phyloP scores from a whole-genome alignment of 2,888 invertebrate genomes.

The Mythimna lalbum region DNA sequence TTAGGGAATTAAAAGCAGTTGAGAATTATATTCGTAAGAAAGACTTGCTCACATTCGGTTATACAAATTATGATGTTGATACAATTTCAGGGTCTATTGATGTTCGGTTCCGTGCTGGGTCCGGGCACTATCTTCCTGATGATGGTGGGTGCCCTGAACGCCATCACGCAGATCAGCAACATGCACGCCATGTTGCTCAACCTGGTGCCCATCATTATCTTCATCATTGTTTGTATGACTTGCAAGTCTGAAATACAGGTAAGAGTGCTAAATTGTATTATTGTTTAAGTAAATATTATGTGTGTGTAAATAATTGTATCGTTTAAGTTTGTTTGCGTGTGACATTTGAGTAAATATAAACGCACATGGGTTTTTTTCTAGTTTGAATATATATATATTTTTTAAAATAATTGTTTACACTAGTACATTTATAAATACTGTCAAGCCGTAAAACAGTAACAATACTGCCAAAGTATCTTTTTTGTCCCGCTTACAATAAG shows the following conservation, averaged over 20 bases:
- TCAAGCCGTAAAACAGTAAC: too few relatives aligned
- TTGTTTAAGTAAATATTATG: neutral
- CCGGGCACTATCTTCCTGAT: constrained; percentile 96
- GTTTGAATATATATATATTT: neutral
- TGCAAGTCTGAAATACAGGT: constrained; percentile 93
- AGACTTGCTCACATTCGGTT: neutral
- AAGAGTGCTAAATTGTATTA: neutral
- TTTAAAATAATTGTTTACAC: too few relatives aligned
- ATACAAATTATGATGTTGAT: neutral
- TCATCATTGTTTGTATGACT: constrained; percentile 92
- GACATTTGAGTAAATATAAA: too few relatives aligned
- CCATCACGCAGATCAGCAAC: constrained; percentile 94
- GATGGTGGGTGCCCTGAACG: constrained; percentile 95
- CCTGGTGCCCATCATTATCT: constrained; percentile 92
- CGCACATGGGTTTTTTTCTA: neutral
- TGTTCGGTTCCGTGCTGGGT: constrained; percentile 94
- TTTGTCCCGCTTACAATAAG: too few relatives aligned
- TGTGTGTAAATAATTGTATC: neutral
- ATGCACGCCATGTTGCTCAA: constrained; percentile 92
- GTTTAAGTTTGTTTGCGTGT: neutral
- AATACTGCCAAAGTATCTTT: too few relatives aligned
- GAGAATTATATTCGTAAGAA: too few relatives aligned
- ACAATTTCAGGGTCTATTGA: constrained; percentile 89
- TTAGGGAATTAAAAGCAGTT: too few relatives aligned
- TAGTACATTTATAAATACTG: too few relatives aligned